phyloP scores from a whole-genome alignment of 2,113 vertebrate genomes.

The Lampris megalopsis region DNA sequence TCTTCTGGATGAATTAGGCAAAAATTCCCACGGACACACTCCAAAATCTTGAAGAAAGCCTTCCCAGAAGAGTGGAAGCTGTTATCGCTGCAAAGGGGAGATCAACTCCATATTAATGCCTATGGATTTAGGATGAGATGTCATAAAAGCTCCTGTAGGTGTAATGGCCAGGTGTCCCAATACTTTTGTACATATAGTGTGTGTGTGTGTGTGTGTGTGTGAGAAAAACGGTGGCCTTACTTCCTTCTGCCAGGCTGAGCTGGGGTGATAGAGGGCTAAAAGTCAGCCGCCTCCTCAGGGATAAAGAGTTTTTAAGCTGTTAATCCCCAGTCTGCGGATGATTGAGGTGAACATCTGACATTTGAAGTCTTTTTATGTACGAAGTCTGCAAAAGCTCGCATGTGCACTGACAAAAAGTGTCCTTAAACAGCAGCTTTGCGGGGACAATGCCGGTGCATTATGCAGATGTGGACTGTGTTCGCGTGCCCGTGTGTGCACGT shows the following conservation, averaged over 20 bases:
- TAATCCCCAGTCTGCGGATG: conserved; percentile 57
- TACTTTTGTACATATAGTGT: too few species aligned
- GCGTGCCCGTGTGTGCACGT: conserved; percentile 1
- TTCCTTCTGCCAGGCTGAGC: conserved; percentile 24
- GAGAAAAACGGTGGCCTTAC: conserved; percentile 35
- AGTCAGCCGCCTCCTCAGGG: conserved; percentile 64
- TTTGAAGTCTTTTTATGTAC: conserved; percentile 59
- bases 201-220: neutral
- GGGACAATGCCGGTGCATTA: conserved; percentile 28
- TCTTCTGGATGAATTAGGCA: too few species aligned
- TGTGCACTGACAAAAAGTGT: neutral
- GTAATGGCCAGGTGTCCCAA: too few species aligned
- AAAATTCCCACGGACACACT: too few species aligned
- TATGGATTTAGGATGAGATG: too few species aligned
- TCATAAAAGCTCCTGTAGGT: too few species aligned
- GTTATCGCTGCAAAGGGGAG: too few species aligned
- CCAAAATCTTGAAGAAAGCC: too few species aligned
- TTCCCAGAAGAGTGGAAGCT: too few species aligned
- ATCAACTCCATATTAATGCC: too few species aligned
- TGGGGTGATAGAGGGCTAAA: conserved; percentile 32
- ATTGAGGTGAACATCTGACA: conserved; percentile 68
- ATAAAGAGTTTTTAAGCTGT: conserved; percentile 58
- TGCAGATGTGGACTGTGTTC: neutral
- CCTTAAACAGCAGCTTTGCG: neutral
- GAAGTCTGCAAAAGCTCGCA: conserved; percentile 33